phyloP scores from a whole-genome alignment of 2,797 vertebrate genomes.

The Prunella strophiata region DNA sequence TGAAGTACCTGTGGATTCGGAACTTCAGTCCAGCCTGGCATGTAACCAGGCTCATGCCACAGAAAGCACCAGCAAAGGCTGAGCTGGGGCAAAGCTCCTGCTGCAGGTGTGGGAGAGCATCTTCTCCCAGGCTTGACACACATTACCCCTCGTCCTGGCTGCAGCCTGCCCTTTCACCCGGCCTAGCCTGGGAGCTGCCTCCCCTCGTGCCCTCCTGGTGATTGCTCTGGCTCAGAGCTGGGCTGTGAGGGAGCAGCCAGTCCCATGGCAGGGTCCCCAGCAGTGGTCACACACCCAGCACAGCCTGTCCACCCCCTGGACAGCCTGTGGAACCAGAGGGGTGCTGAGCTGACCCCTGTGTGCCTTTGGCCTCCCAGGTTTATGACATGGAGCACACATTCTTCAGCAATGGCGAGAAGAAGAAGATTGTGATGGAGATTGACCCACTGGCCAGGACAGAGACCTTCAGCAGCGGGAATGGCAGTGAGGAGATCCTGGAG shows the following conservation, averaged over 20 bases:
- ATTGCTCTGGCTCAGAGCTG: fast-evolving
- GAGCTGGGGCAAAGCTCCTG: not conserved
- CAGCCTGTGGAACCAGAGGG: fast-evolving
- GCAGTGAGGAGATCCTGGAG: constrained; percentile 90
- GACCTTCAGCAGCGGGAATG: constrained; percentile 89
- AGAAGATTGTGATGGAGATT: constrained; percentile 90
- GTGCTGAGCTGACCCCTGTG: not conserved
- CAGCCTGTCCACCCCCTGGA: fast-evolving
- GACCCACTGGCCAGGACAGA: constrained; percentile 84
- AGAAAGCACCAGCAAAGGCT: not conserved
- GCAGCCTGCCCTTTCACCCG: not conserved
- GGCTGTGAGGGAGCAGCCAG: fast-evolving
- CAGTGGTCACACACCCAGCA: not conserved
- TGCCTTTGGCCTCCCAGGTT: constrained; percentile 75
- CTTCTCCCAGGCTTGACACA: not conserved
- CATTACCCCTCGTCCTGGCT: fast-evolving
- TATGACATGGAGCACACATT: constrained; percentile 92
- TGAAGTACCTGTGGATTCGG: not conserved
- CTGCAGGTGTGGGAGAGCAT: not conserved
- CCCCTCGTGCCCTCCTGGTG: fast-evolving
- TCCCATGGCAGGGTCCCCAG: fast-evolving
- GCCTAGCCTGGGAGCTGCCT: not conserved
- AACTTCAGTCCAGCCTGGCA: not conserved
- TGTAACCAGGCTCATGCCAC: not conserved
- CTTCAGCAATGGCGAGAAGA: constrained; percentile 85